Base-by-base conservation (phyloP, 2,888 invertebrate species). In the Dicroscelio sp. region DNA sequence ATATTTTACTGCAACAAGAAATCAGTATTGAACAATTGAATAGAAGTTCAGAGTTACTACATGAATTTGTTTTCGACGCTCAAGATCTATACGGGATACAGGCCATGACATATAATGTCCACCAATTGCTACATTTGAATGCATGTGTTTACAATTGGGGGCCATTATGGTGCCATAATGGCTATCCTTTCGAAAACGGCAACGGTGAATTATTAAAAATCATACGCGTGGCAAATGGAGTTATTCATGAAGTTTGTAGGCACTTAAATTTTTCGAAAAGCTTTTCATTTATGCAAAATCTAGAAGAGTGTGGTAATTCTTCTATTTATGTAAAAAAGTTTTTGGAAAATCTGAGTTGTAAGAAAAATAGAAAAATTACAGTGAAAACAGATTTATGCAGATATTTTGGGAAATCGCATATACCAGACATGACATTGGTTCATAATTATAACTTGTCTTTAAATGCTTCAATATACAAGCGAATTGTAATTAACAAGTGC, bases 161-260 rank as follows among this genome's bases (percentile, higher is more conserved):
- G n/a, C n/a, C n/a, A n/a, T n/a, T n/a, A n/a, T n/a, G n/a, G n/a
- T n/a, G n/a, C n/a, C n/a, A n/a, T n/a, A n/a, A n/a, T n/a, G n/a
- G n/a, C n/a, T n/a, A n/a, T n/a, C n/a, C n/a, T n/a, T n/a, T n/a
- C n/a, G n/a, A n/a, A 63, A 14, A 20, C 30, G 31, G 30, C 30
- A 63, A 63, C 17, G 63, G 31, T 17, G 63, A 63, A 31, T 17
- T 63, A 52, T 52, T 20, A 52, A 52, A 52, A 23, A 60, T 25
- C 25, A 60, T 60, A 25, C 60, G 27, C 27, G 67, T 2, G 14
- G 35, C 67, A 23, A 67, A 67, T 38, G 67, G 35, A 2, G 79
- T 79, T n/a, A 33, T 79, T 25, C 79, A 79, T 14, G 65, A 79
- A 33, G 48, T 79, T 25, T 65, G 79, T 33, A 43, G 79, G 31